Base-by-base conservation (phyloP, 2,888 invertebrate species). In the Acanthosepion esculentum region DNA sequence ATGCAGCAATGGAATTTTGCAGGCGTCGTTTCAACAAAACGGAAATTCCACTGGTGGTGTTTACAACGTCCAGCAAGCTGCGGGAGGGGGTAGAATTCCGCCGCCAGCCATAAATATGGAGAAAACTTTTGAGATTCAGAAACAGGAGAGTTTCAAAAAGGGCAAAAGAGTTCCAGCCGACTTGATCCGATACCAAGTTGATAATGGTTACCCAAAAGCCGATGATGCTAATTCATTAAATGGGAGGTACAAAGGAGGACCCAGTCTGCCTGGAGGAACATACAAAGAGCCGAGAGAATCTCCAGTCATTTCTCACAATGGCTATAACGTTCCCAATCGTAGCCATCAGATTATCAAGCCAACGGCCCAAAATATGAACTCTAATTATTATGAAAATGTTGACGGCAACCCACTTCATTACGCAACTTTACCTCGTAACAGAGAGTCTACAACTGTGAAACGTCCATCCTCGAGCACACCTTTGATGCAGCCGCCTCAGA, bases 91-190 rank as follows among this genome's bases (percentile, higher is more conserved):
- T 7, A 93, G 93, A 53, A 48, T 18, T 50, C n/a, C 93, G 33
- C 53, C 93, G 4, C 5, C 92, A 48, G 5, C 93, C 29, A 94
- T 94, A 48, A 96, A 96, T 95, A 95, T 96, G 92, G 95, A 95
- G 41, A 95, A 96, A 92, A 95, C 95, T 33, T 94, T 94, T 94
- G 97, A 96, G 92, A 93, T 95, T 29, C 96, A 96, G 94, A 95
- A 96, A 64, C 96, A 96, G 95, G 97, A 97, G 10, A 96, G 96
- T 94, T 96, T 96, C 94, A 97, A 96, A 95, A 97, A 96, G 95
- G 96, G 96, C 10, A 96, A 96, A 5, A 96, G 95, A 95, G 95
- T 96, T 41, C 95, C 96, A 91, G 96, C 96, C n/a, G 97, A 97
- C 95, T 96, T 97, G 20, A 96, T 97, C 41, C 95, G 97, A 33